Evolutionary conservation across 2,113 vertebrate genomes (phyloP), one percentile per base, ranked within the genome.

Genomic region (Osmerus mordax): DNA sequence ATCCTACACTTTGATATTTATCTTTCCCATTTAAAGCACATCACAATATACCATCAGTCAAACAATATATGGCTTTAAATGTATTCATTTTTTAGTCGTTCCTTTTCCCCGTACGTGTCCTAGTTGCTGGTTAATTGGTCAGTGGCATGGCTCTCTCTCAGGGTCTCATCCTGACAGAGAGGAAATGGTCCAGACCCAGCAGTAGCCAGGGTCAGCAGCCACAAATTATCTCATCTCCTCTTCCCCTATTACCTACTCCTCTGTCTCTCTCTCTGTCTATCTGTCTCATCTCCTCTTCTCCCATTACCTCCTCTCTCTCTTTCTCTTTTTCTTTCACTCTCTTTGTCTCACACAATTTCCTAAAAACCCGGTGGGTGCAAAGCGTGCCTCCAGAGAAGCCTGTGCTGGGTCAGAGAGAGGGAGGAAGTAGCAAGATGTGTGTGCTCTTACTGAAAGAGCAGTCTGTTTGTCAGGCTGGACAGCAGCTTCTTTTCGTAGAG

Each of bases 141-240:
- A 12, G 41, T 47, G 41, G 41, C 7, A 2, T 47, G 8, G 7
- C 9, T 47, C 41, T 47, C 41, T 47, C 41, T 47, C 41, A 28
- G 25, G 25, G 2, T 63, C 25, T 3, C 23, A 3, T 25, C 25
- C 29, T 73, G 73, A 76, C 70, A 23, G 72, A 68, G 51, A 79
- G 79, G 82, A 83, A 83, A 79, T 74, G 64, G 68, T 79, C 78
- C 76, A 61, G 64, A 47, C 62, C 25, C 59, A 1, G 54, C 76
- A 56, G 61, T 71, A 54, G 70, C 32, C 60, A 63, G 60, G 58
- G 19, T 61, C 23, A 51, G 12, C 36, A 62, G 3, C 8, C 41
- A 63, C 59, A 51, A 11, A 51, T 62, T 19, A 29, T n/a, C 25
- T 69, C 54, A 59, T 36, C 18, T 60, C 29, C 55, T 41, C 41